phyloP scores from a whole-genome alignment of 2,888 invertebrate genomes.

The Subacronicta megacephala region DNA sequence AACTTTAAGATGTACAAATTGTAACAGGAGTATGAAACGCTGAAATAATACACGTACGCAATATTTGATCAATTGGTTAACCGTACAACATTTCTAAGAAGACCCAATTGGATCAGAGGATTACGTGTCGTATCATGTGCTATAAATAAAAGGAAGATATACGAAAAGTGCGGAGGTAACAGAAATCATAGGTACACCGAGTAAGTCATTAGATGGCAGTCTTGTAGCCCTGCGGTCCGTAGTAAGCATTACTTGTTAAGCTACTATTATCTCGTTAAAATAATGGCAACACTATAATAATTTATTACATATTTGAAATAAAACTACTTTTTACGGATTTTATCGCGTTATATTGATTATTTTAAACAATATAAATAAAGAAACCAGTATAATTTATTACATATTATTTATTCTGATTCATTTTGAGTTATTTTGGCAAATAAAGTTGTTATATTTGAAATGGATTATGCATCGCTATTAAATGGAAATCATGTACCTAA shows the following conservation, averaged over 20 bases:
- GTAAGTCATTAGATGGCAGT: constrained; percentile 44
- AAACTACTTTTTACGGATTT: too few species aligned
- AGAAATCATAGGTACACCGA: constrained; percentile 27
- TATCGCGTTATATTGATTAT: too few species aligned
- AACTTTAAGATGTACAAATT: constrained; percentile 31
- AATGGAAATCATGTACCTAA: too few species aligned
- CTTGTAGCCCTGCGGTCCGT: constrained; percentile 51
- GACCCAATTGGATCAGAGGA: constrained; percentile 29
- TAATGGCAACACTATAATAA: constrained; percentile 14
- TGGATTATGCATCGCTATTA: not conserved
- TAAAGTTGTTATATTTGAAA: not conserved
- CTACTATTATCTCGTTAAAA: constrained; percentile 18
- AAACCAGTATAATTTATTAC: constrained; percentile 2
- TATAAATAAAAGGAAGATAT: constrained; percentile 41
- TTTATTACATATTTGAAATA: constrained; percentile 5
- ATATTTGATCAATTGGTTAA: constrained; percentile 50
- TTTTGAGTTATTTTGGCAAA: not conserved
- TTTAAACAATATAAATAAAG: too few species aligned
- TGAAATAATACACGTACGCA: constrained; percentile 24
- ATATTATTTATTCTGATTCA: constrained; percentile 3
- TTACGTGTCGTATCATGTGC: constrained; percentile 42
- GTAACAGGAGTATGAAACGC: constrained; percentile 15
- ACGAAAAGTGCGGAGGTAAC: constrained; percentile 9
- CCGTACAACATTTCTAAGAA: constrained; percentile 33
- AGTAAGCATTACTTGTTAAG: constrained; percentile 19